phyloP scores from a whole-genome alignment of 23 tunicate genomes.

The Halocynthia roretzi region DNA sequence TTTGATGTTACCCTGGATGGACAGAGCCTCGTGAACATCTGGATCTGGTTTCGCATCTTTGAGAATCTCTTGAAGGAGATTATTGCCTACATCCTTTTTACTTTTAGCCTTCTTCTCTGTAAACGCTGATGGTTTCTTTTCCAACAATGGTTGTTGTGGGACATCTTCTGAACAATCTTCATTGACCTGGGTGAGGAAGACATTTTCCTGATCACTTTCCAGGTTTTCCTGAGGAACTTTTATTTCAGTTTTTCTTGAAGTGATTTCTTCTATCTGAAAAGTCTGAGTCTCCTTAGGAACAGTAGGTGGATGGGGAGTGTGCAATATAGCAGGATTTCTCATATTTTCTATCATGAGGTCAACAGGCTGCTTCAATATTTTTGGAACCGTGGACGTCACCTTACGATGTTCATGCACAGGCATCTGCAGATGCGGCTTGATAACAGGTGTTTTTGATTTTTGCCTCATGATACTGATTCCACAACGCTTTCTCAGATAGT shows the following conservation, averaged over 20 bases:
- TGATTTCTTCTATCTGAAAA: background rate
- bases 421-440: constrained; percentile 49
- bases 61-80: constrained; percentile 37
- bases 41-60: constrained; percentile 51
- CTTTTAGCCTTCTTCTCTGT: background rate
- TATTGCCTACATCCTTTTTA: background rate
- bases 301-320: constrained; percentile 20
- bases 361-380: constrained; percentile 87
- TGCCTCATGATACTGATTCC: constrained; percentile 67
- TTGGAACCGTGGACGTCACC: constrained; percentile 52
- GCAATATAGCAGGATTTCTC: constrained; percentile 22
- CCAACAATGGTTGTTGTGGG: no score
- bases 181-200: constrained; percentile 67
- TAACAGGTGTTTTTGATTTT: constrained; percentile 38
- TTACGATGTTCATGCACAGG: constrained; percentile 58
- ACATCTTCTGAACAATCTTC: constrained; percentile 12
- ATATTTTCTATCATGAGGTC: constrained; percentile 72
- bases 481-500: constrained; percentile 50
- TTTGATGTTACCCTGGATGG: constrained; percentile 74
- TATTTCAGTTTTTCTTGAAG: background rate
- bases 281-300: background rate
- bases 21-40: constrained; percentile 28
- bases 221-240: constrained; percentile 1
- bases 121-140: background rate
- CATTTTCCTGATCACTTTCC: constrained; percentile 37